Evolutionary conservation across 2,888 invertebrate genomes (phyloP), one percentile per base, ranked within the genome.

Genomic region (Eupithecia abbreviata): DNA sequence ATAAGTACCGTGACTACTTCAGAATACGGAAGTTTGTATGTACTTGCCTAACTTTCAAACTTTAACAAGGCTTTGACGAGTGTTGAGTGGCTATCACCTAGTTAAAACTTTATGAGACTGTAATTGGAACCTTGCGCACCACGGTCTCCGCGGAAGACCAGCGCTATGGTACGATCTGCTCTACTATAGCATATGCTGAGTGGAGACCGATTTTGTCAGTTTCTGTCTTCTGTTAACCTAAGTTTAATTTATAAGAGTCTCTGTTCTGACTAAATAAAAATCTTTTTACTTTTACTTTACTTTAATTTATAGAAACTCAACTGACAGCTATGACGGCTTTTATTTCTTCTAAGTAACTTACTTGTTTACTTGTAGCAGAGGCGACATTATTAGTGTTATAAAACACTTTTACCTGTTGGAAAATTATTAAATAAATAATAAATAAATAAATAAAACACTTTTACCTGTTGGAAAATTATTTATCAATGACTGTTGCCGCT

Each of bases 11-110:
- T 18, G 15, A 18, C 58, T n/a, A 49, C 62, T 72, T 67, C 41
- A 47, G 70, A 75, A 73, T 71, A 73, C 73, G 67, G 73, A 75
- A 75, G 67, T 7, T 51, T 51, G 51, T 51, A 51, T 18, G 18
- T 58, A 58, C 55, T 9, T 58, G 18, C 3, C 55, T 41, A 42
- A 71, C 75, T 75, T 78, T 78, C 75, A 78, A 78, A 73, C 62
- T 58, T 62, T 65, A 67, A 75, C 70, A 74, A 62, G 66, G 66
- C n/a, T 42, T 69, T 69, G 47, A 67, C 42, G 49, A 68, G 62
- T 62, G 42, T 47, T 67, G 73, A 49, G 76, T 73, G 42, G 49
- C 42, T 66, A 76, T 74, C 45, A 55, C 47, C 71, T 66, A 43
- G 66, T 66, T 76, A 71, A 68, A 45, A 43, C 13, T 72, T 68